A percentile compares a stretch with the other conserved stretches of the same genome.
Evolutionary conservation across 2,113 vertebrate genomes (phyloP).

Genomic region (Oreocharis arfaki): DNA sequence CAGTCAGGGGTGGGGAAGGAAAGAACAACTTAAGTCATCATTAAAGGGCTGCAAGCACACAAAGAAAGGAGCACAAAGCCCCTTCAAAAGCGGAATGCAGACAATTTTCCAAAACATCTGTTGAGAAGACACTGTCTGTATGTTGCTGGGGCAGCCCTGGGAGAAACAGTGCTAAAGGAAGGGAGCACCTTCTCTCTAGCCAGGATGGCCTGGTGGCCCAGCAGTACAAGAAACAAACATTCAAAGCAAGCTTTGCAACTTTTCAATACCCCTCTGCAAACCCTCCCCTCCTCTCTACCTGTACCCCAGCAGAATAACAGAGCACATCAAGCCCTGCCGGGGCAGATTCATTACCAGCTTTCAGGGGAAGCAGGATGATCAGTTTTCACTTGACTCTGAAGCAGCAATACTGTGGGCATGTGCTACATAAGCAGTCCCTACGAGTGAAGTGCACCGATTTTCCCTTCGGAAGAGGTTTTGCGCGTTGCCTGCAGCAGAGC

Average conservation of each 20-base stretch:
- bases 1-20: background rate
- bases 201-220: rapidly evolving
- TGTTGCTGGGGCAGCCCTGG: background rate
- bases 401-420: background rate
- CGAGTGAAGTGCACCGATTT: background rate
- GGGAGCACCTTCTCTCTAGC: background rate
- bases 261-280: background rate
- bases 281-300: background rate
- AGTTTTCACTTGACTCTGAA: background rate
- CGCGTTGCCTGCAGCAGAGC: background rate
- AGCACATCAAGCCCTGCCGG: background rate
- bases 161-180: background rate
- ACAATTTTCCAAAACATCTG: background rate
- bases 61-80: background rate
- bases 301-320: background rate
- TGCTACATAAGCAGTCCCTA: background rate
- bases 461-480: background rate
- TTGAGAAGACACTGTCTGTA: background rate
- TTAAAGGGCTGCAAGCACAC: background rate
- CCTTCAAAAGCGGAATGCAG: background rate
- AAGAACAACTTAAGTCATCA: background rate
- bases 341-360: background rate
- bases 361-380: background rate
- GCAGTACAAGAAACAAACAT: background rate
- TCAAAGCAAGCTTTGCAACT: background rate